Percentiles rank a stretch among this genome's conserved stretches.
Conservation (phyloP, 53 echinoderm and acorn worm genomes). For the Astropecten irregularis region DNA sequence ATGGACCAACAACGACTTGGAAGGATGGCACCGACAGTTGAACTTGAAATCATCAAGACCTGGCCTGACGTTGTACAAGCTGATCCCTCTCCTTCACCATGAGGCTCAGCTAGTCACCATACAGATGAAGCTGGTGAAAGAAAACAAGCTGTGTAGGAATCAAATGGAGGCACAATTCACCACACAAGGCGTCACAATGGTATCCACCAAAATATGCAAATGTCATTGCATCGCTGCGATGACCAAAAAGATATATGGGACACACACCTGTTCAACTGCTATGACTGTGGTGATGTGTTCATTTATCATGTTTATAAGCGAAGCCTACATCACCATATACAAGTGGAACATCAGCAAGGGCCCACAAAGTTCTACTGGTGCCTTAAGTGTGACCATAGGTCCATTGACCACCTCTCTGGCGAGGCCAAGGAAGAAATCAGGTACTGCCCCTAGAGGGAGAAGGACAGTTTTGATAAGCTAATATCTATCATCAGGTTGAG, state of each 20-base stretch:
- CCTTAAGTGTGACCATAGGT: too few species aligned
- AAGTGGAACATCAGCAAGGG: too few species aligned
- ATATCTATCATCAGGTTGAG: neutral
- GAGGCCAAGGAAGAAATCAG: neutral
- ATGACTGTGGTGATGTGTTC: too few species aligned
- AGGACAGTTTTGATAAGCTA: neutral
- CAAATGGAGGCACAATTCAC: too few species aligned
- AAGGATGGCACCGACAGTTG: slow-evolving; percentile 21
- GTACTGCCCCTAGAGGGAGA: neutral
- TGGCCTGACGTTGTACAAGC: neutral
- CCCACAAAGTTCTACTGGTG: too few species aligned
- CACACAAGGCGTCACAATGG: too few species aligned
- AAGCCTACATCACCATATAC: too few species aligned
- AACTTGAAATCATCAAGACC: neutral
- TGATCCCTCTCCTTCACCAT: slow-evolving; percentile 28
- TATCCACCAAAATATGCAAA: too few species aligned
- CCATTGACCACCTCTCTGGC: neutral
- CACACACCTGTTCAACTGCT: too few species aligned
- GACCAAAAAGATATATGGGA: too few species aligned
- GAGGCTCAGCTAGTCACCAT: slow-evolving; percentile 5
- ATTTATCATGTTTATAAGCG: too few species aligned
- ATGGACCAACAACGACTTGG: slow-evolving; percentile 18
- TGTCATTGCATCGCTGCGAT: too few species aligned
- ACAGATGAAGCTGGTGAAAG: slow-evolving; percentile 9
- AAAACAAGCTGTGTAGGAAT: slow-evolving; percentile 23